These are phyloP conservation scores for Hyalella azteca DNA, from an alignment of 2,888 invertebrate species.

Conservation along the genomic window DNA sequence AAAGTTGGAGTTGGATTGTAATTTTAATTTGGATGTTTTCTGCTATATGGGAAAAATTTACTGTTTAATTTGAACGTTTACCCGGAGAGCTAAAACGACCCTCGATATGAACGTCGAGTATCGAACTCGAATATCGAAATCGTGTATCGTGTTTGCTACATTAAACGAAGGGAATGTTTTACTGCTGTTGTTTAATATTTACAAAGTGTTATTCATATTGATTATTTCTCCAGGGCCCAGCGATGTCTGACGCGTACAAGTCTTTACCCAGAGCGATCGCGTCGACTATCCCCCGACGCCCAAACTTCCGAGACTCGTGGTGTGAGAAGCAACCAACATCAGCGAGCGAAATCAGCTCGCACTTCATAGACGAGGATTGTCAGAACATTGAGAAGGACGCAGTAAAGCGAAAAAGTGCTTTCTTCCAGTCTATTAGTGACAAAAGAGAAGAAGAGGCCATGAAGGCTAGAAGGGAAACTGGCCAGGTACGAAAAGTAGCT, in stretches of 20 bases:
- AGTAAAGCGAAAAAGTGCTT: slow-evolving; percentile 33
- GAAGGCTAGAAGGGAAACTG: background rate
- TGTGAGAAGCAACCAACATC: background rate
- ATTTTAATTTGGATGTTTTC: no score
- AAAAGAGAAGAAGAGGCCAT: background rate
- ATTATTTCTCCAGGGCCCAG: background rate
- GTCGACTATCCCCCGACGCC: slow-evolving; percentile 38
- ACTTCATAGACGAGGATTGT: background rate
- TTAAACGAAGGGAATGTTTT: no score
- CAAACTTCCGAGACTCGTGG: slow-evolving; percentile 24
- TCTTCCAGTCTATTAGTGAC: slow-evolving; percentile 5
- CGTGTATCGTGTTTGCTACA: no score
- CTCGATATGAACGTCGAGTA: no score
- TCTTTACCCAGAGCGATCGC: background rate
- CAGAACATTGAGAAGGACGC: background rate
- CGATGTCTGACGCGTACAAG: slow-evolving; percentile 8
- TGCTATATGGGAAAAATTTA: no score
- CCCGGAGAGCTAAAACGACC: no score
- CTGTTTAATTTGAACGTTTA: no score
- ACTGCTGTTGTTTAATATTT: no score
- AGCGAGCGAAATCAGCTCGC: background rate
- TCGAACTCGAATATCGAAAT: no score
- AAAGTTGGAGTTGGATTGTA: no score
- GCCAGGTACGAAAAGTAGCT: background rate
- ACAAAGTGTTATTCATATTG: no score